Base-by-base conservation (phyloP, 2,797 vertebrate genomes). In the Enteromius radiatus region DNA sequence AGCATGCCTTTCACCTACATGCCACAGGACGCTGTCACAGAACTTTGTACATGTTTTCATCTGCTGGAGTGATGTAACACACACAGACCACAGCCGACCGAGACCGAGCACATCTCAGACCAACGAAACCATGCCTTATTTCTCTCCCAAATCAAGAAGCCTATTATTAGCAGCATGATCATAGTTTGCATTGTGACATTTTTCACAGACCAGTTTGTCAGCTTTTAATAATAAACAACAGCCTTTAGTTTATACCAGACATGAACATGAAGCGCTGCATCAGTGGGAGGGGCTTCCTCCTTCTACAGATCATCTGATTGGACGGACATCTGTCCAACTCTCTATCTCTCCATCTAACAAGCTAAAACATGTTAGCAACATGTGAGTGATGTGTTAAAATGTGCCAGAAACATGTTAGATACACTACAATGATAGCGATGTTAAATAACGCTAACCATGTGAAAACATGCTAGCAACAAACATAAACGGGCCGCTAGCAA, bases 1-100 rank as follows among this genome's bases (percentile, higher is more conserved):
- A 76, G 26, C 67, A 83, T 81, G 80, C 85, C 47, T 86, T 88
- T 84, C 80, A 81, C 84, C 68, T 45, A 43, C 80, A 84, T 84
- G 43, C 84, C 86, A 77, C 65, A 17, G 47, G 38, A 65, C 31
- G 15, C 41, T n/a, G 76, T 82, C 84, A 86, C 23, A 23, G 17
- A 47, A 47, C 64, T 70, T 59, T 75, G 43, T 21, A 49, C 5
- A 56, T 75, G 38, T 65, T 70, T 69, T 59, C 78, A 43, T 81
- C 54, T 59, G 47, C 21, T 56, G 45, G 5, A 12, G 12, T 54
- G 45, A 33, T 14, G 31, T n/a, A 54, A 54, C 43, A 49, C 47
- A 70, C 1, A 33, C 61, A 64, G 15, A 33, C 70, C 12, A 10
- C 9, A n/a, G 2, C 33, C 26, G n/a, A 5, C n/a, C 12, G 12